These are phyloP conservation scores for Lithophane leautieri DNA, from an alignment of 2,888 invertebrate species.

Conservation along the genomic window DNA sequence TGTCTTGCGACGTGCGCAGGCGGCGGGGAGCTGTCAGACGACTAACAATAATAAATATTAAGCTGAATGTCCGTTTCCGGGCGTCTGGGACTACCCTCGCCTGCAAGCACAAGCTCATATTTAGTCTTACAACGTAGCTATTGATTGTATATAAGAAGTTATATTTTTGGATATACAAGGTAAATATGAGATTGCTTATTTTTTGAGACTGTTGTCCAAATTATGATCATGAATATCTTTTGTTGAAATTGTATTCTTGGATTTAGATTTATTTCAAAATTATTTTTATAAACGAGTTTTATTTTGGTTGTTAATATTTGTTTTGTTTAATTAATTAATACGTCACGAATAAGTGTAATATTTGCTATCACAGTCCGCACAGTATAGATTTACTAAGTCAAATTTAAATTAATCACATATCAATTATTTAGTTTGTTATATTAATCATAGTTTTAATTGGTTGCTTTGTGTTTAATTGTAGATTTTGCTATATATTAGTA, in stretches of 20 bases:
- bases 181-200: slow-evolving; percentile 83
- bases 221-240: slow-evolving; percentile 81
- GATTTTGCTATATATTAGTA: slow-evolving; percentile 84
- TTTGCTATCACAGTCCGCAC: slow-evolving; percentile 75
- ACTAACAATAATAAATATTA: slow-evolving; percentile 31
- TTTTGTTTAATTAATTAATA: slow-evolving; percentile 71
- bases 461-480: slow-evolving; percentile 88
- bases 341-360: slow-evolving; percentile 65
- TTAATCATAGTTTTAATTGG: slow-evolving; percentile 86
- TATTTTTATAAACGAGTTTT: slow-evolving; percentile 84
- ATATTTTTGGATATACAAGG: slow-evolving; percentile 86
- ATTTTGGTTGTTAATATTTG: slow-evolving; percentile 83
- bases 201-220: slow-evolving; percentile 89
- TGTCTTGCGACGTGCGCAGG: slow-evolving; percentile 26
- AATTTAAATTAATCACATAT: slow-evolving; percentile 87
- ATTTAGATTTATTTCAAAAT: slow-evolving; percentile 82
- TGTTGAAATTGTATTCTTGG: slow-evolving; percentile 81
- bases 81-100: slow-evolving; percentile 10
- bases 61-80: slow-evolving; percentile 7
- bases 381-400: slow-evolving; percentile 85
- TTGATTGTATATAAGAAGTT: slow-evolving; percentile 82
- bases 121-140: slow-evolving; percentile 54
- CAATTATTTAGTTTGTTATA: slow-evolving; percentile 86
- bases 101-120: slow-evolving; percentile 24
- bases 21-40: neutral